Conservation (phyloP, 2,888 invertebrate genomes). For the Anodontia alba region DNA sequence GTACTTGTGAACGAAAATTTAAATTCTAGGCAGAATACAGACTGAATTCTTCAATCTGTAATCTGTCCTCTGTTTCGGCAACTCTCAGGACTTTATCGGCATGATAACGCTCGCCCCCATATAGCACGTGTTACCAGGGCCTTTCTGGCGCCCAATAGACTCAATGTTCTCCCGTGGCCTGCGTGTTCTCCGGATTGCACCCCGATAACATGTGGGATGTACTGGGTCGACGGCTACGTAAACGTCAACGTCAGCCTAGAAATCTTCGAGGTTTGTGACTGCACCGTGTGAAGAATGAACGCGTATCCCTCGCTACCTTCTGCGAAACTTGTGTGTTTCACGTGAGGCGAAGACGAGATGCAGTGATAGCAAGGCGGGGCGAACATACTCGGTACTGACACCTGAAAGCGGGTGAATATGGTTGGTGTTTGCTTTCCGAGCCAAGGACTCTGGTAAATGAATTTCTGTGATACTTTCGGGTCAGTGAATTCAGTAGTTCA, state of each 20-base stretch:
- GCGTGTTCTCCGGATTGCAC: neutral
- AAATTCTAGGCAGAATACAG: neutral
- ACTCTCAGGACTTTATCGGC: neutral
- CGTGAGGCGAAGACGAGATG: conserved; percentile 5
- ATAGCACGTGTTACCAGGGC: neutral
- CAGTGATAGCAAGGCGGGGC: neutral
- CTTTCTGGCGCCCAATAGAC: neutral
- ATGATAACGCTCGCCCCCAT: conserved; percentile 11
- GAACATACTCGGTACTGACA: too few relatives aligned
- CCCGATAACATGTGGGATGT: too few relatives aligned
- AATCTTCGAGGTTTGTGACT: neutral
- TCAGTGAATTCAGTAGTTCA: too few relatives aligned
- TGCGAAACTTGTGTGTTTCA: conserved; percentile 4
- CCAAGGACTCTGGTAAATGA: too few relatives aligned
- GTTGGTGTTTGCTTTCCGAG: too few relatives aligned
- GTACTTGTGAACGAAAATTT: conserved; percentile 1
- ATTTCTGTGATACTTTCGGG: too few relatives aligned
- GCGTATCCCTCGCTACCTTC: conserved; percentile 10
- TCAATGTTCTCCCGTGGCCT: neutral
- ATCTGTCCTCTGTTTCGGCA: neutral
- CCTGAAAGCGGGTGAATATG: too few relatives aligned
- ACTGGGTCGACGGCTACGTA: too few relatives aligned
- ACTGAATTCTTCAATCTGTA: neutral
- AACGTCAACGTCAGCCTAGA: too few relatives aligned
- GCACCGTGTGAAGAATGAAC: conserved; percentile 4